These are phyloP conservation scores for Nyctibius grandis DNA, from an alignment of 2,797 vertebrate genomes.

Conservation along the genomic window DNA sequence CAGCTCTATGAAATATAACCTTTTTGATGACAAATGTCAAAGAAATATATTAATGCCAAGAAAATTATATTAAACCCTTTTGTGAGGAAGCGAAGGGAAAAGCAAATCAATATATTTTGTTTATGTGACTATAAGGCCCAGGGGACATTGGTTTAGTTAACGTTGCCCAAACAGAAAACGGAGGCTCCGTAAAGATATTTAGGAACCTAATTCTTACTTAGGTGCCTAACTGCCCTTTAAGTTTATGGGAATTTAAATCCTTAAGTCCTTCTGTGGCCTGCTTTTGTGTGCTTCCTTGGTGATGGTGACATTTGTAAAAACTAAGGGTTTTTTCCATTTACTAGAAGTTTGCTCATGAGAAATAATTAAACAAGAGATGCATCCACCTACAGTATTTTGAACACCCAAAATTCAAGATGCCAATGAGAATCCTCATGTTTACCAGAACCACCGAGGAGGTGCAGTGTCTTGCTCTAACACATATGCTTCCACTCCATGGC, in stretches of 20 bases:
- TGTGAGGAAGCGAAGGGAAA: neutral
- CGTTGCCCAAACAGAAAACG: neutral
- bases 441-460: neutral
- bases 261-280: neutral
- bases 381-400: rapidly evolving
- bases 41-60: neutral
- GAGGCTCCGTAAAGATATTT: neutral
- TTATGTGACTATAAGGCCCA: neutral
- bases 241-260: neutral
- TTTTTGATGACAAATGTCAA: neutral
- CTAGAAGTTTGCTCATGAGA: neutral
- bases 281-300: neutral
- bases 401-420: neutral
- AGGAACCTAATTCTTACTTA: neutral
- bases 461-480: neutral
- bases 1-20: neutral
- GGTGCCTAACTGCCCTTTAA: neutral
- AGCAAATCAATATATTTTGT: neutral
- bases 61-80: neutral
- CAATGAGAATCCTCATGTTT: neutral
- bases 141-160: neutral
- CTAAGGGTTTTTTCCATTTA: neutral
- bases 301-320: neutral
- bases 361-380: neutral
- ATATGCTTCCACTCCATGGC: neutral